Percentiles rank a stretch among this genome's conserved stretches.
Evolutionary conservation across 2,797 vertebrate genomes (phyloP).

Genomic region (Brotula barbata): DNA sequence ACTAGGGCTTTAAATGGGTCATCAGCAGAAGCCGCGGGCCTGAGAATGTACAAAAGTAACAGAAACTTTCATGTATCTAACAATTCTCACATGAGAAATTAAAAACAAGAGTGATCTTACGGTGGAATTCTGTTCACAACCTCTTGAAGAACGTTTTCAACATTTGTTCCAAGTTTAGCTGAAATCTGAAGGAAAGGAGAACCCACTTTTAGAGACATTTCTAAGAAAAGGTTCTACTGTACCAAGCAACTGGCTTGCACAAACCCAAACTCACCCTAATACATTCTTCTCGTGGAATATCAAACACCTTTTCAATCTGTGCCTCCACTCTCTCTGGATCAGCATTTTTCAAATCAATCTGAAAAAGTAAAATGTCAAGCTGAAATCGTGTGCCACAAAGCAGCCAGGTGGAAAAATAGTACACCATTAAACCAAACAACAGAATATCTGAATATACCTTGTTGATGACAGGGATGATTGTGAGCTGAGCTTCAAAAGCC

Average conservation of each 20-base stretch:
- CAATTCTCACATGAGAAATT: background rate
- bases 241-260: background rate
- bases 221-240: background rate
- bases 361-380: conserved; percentile 12
- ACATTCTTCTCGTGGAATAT: conserved; percentile 88
- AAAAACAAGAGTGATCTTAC: conserved; percentile 77
- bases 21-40: conserved; percentile 76
- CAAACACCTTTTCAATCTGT: conserved; percentile 94
- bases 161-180: conserved; percentile 93
- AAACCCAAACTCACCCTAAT: conserved; percentile 81
- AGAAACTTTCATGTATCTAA: background rate
- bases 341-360: conserved; percentile 98
- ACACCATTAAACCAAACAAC: background rate
- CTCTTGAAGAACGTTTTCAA: conserved; percentile 86
- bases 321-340: conserved; percentile 90
- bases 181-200: conserved; percentile 84
- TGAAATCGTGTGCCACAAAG: background rate
- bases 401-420: background rate
- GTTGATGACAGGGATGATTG: conserved; percentile 96
- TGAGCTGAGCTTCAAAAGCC: conserved; percentile 94
- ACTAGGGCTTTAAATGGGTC: conserved; percentile 91
- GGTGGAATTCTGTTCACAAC: conserved; percentile 88
- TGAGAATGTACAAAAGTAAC: no score
- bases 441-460: conserved; percentile 81
- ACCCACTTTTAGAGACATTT: background rate